Conservation (phyloP, 2,113 vertebrate species). For the Phylloscopus whistleri region DNA sequence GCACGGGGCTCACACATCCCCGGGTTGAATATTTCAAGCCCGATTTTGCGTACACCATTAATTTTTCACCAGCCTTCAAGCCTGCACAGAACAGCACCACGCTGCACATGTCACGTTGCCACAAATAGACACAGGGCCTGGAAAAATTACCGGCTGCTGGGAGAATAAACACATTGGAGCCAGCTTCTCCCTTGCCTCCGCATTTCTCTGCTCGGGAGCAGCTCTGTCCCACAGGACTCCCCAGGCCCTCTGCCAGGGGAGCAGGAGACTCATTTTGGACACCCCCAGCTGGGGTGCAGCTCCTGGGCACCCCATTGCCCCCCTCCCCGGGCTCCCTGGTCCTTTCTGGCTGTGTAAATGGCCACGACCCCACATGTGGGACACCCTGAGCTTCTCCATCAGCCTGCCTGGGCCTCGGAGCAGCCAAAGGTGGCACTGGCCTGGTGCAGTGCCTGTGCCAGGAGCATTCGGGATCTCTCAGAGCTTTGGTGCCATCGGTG, state of each 20-base stretch:
- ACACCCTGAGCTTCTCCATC: background rate
- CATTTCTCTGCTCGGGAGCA: background rate
- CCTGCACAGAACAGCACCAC: slow-evolving; percentile 41
- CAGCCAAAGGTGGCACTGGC: fast-evolving
- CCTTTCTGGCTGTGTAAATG: background rate
- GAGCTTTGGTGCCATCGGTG: fast-evolving
- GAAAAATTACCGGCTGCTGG: slow-evolving; percentile 23
- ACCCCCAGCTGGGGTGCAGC: background rate
- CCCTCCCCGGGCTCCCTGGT: fast-evolving
- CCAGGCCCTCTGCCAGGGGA: background rate
- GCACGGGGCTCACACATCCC: background rate
- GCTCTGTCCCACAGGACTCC: fast-evolving
- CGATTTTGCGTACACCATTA: slow-evolving; percentile 30
- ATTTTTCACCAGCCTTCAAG: slow-evolving; percentile 50
- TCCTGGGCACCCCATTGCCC: background rate
- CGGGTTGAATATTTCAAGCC: slow-evolving; percentile 36
- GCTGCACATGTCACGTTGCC: slow-evolving; percentile 41
- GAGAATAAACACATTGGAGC: slow-evolving; percentile 42
- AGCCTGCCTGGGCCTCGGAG: background rate
- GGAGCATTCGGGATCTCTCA: fast-evolving
- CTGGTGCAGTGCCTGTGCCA: background rate
- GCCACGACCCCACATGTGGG: background rate
- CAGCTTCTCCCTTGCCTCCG: background rate
- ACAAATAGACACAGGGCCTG: slow-evolving; percentile 53
- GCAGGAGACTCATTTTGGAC: background rate